Conservation (phyloP, 1,140 invertebrate species). For the Penaeus indicus region DNA sequence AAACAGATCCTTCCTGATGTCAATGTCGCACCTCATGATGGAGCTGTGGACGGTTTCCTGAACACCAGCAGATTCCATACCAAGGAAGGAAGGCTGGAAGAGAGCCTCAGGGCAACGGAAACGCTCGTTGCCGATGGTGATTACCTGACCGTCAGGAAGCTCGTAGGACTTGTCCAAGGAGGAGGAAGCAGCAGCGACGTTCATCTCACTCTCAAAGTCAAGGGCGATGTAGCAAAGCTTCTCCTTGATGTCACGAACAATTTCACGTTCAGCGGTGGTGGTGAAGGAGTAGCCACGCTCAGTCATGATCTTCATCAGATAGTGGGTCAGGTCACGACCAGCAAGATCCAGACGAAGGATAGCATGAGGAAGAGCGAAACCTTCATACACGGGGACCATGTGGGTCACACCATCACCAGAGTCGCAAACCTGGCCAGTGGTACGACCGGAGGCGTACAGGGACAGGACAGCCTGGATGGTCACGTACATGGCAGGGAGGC, state of each 20-base stretch:
- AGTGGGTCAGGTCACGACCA: slow-evolving; percentile 74
- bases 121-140: slow-evolving; percentile 18
- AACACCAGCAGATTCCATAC: slow-evolving; percentile 72
- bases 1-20: slow-evolving; percentile 29
- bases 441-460: slow-evolving; percentile 16
- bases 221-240: slow-evolving; percentile 37
- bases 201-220: slow-evolving; percentile 36
- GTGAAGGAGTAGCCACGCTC: slow-evolving; percentile 70
- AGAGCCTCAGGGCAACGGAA: slow-evolving; percentile 70
- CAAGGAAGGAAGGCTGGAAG: slow-evolving; percentile 82
- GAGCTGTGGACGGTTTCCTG: slow-evolving; percentile 67
- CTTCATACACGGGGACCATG: slow-evolving; percentile 11
- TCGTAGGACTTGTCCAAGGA: slow-evolving; percentile 1
- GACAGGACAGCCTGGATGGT: neutral
- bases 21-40: slow-evolving; percentile 86
- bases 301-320: slow-evolving; percentile 73
- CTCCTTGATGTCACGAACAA: slow-evolving; percentile 70
- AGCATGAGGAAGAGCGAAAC: slow-evolving; percentile 21
- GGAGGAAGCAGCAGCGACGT: slow-evolving; percentile 16
- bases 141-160: slow-evolving; percentile 5
- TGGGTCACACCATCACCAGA: slow-evolving; percentile 15
- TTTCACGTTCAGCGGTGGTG: slow-evolving; percentile 71
- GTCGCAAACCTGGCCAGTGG: slow-evolving; percentile 8
- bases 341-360: slow-evolving; percentile 12
- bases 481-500: neutral